phyloP scores from a whole-genome alignment of 37 sponge, comb jelly and placozoan species.

The Mnemiopsis leidyi region DNA sequence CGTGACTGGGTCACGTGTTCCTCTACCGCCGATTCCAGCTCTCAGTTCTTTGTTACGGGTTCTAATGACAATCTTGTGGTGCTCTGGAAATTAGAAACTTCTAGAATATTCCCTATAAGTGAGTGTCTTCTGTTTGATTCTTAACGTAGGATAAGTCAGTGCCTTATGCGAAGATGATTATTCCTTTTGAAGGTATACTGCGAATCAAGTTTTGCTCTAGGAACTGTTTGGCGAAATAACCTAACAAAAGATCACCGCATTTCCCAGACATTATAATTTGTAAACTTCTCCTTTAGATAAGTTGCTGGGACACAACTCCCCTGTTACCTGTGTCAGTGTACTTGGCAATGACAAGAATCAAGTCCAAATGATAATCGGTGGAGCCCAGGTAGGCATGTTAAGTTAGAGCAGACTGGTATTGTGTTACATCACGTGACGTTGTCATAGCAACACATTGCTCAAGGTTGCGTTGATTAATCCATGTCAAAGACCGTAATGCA shows the following conservation, averaged over 20 bases:
- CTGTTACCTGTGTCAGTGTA: conserved; percentile 58
- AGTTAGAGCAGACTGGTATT: too few relatives aligned
- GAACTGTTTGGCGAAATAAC: background rate
- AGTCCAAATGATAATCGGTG: background rate
- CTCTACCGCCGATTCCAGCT: background rate
- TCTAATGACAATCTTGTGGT: conserved; percentile 57
- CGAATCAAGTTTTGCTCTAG: background rate
- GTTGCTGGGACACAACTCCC: conserved; percentile 19
- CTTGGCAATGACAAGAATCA: background rate
- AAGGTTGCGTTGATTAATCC: too few relatives aligned
- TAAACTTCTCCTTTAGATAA: background rate
- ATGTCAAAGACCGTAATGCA: too few relatives aligned
- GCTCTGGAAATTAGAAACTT: conserved; percentile 35
- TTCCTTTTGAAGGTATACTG: background rate
- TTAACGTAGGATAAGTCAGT: background rate
- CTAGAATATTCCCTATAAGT: background rate
- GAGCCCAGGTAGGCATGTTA: conserved; percentile 35
- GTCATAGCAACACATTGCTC: too few relatives aligned
- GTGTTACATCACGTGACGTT: too few relatives aligned
- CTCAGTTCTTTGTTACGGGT: conserved; percentile 28
- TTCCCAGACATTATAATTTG: background rate
- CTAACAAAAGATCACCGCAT: background rate
- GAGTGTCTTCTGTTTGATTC: too few relatives aligned
- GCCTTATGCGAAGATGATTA: background rate
- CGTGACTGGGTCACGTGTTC: conserved; percentile 60